phyloP scores from a whole-genome alignment of 2,888 invertebrate species.

The Osmoderma eremita region DNA sequence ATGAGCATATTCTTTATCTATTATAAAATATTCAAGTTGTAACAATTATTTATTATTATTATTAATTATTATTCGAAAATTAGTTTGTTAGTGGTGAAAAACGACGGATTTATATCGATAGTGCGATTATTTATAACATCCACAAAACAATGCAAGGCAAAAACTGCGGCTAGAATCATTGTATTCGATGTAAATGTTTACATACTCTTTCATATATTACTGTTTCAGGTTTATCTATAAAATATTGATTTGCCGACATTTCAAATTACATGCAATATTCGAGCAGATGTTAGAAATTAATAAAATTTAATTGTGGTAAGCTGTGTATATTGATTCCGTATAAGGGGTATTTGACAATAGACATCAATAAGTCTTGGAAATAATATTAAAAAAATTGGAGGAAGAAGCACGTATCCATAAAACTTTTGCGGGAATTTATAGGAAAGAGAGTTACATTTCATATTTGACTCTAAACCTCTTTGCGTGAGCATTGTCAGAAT shows the following conservation, averaged over 20 bases:
- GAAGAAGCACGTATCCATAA: too few species aligned
- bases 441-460: too few species aligned
- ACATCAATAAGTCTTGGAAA: too few species aligned
- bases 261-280: neutral
- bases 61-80: too few species aligned
- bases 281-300: neutral
- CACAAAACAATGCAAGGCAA: conserved; percentile 14
- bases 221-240: conserved; percentile 14
- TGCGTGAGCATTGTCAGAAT: too few species aligned
- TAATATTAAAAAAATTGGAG: too few species aligned
- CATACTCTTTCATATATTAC: conserved; percentile 1
- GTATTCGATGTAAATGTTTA: conserved; percentile 20
- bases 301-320: neutral
- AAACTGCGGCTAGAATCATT: conserved; percentile 5
- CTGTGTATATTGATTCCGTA: neutral
- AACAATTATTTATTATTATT: too few species aligned
- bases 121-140: conserved; percentile 26
- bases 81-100: neutral
- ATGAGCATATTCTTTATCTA: too few species aligned
- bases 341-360: neutral
- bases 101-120: neutral
- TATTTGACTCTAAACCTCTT: too few species aligned
- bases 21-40: too few species aligned
- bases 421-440: too few species aligned
- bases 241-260: conserved; percentile 1